Conservation (phyloP, 2,113 vertebrate species). For the Calypte anna region DNA sequence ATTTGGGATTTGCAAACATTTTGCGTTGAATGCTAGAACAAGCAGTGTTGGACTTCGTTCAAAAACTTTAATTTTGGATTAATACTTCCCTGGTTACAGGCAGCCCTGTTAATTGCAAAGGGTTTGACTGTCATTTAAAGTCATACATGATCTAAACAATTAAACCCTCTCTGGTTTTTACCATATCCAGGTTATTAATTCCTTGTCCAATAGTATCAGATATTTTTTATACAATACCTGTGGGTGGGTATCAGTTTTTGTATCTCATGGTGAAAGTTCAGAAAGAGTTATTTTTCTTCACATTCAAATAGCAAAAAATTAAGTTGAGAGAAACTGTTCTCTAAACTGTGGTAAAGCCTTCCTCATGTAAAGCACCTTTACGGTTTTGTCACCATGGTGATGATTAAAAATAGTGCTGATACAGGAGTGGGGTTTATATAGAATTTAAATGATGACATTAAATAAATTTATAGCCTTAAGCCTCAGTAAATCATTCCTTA, state of each 20-base stretch:
- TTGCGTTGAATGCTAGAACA: slow-evolving; percentile 2
- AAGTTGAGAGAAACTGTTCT: slow-evolving; percentile 10
- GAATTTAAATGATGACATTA: slow-evolving; percentile 24
- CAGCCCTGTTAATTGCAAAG: background rate
- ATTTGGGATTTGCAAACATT: slow-evolving; percentile 32
- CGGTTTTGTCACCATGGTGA: slow-evolving; percentile 53
- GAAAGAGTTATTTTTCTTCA: background rate
- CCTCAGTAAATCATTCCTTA: background rate
- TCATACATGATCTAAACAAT: background rate
- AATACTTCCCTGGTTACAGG: slow-evolving; percentile 19
- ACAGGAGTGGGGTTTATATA: slow-evolving; percentile 28
- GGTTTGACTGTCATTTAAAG: background rate
- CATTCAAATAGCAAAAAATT: background rate
- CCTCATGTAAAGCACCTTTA: slow-evolving; percentile 55
- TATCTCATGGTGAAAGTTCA: background rate
- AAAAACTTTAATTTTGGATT: slow-evolving; percentile 38
- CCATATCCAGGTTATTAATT: background rate
- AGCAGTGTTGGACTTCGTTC: slow-evolving; percentile 21
- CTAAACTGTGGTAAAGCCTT: background rate
- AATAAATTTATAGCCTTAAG: slow-evolving; percentile 28
- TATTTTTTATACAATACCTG: background rate
- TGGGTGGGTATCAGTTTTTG: background rate
- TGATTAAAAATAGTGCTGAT: slow-evolving; percentile 67
- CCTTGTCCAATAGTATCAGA: background rate
- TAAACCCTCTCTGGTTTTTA: background rate